Base-by-base conservation (phyloP, 2,888 invertebrate species). In the Nesidiocoris tenuis region DNA sequence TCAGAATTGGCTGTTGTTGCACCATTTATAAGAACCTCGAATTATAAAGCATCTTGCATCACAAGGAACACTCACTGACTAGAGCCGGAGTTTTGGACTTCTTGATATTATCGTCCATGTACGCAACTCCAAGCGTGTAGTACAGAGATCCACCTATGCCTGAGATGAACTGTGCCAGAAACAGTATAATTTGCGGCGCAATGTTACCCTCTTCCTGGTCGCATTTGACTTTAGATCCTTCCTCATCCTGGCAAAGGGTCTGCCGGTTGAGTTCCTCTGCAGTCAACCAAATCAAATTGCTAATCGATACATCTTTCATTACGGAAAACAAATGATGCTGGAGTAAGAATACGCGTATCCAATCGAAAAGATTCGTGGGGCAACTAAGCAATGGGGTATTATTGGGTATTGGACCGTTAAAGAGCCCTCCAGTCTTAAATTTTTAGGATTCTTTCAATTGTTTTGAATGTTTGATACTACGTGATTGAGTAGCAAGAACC, bases 41-140 rank as follows among this genome's bases (percentile, higher is more conserved):
- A 55, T 61, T 61, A 61, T 9, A 17, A 61, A 61, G 9, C 17
- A 61, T 16, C 18, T 61, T 61, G 17, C 61, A 16, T 9, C 61
- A 17, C 9, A 16, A 25, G 39, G 9, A 2, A 18, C 24, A 85
- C 87, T 86, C 83, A 88, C 90, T 90, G 77, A 91, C 85, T 57
- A 90, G 83, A 1, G 88, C 88, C n/a, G 91, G 90, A 0, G 90
- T 90, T 81, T 90, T 90, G 1, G 90, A 89, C 81, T 89, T 89
- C 80, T 90, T 88, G n/a, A 90, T 89, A 81, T 91, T 91, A 81
- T 91, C 91, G 81, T 91, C 91, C 89, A 91, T 89, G 81, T 91
- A 91, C 0, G 90, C 87, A 0, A 90, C 87, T 1, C 91, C 91
- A 16, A 91, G 84, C 0, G 90, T 89, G 80, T 89, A 90, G 81